phyloP scores from a whole-genome alignment of 2,113 vertebrate species.

The Empidonax alnorum region DNA sequence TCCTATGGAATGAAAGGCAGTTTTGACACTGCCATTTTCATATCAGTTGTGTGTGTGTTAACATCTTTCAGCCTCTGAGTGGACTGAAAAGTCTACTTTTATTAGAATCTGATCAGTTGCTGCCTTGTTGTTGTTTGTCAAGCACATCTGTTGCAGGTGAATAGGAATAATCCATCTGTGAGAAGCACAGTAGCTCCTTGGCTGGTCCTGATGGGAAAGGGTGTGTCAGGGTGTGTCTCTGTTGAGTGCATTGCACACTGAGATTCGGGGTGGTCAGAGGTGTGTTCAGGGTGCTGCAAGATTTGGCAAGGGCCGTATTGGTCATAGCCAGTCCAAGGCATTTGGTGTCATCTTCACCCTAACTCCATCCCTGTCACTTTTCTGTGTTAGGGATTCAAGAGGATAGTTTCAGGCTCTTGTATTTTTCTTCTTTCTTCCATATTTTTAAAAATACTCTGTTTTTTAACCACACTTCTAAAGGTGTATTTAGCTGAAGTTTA shows the following conservation, averaged over 20 bases:
- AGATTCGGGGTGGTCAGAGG: fast-evolving
- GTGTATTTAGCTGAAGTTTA: not conserved
- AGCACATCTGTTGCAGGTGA: not conserved
- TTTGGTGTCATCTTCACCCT: not conserved
- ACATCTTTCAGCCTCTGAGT: not conserved
- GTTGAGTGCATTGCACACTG: fast-evolving
- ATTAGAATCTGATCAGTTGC: not conserved
- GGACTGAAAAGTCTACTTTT: not conserved
- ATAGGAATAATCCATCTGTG: not conserved
- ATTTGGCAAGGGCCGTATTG: not conserved
- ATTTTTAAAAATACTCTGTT: not conserved
- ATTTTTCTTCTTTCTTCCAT: not conserved
- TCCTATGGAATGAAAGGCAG: not conserved
- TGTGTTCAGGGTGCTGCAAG: not conserved
- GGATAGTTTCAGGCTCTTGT: not conserved
- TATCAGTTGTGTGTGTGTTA: not conserved
- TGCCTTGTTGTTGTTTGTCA: not conserved
- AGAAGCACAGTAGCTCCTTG: fast-evolving
- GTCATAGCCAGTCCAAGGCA: not conserved
- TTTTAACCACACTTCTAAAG: not conserved
- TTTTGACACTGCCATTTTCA: not conserved
- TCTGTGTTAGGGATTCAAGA: not conserved
- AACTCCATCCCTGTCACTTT: not conserved
- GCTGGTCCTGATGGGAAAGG: not conserved
- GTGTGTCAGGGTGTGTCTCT: not conserved